Percentiles rank a stretch among this genome's conserved stretches.
Conservation (phyloP, 1,140 invertebrate species). For the Micrasema minimum region DNA sequence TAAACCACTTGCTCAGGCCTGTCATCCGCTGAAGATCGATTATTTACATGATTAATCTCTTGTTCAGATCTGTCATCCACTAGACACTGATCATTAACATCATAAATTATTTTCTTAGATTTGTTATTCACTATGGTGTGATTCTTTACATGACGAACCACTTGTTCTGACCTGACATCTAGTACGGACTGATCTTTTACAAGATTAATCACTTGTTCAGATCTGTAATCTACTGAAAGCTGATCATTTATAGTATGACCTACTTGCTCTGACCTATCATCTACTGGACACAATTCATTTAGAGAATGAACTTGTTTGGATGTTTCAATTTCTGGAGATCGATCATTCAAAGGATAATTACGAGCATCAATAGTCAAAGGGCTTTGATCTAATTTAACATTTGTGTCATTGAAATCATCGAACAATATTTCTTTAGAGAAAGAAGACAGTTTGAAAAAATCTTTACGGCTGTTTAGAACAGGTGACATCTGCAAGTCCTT, state of each 20-base stretch:
- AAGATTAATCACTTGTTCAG: not conserved
- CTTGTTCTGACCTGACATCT: too few relatives aligned
- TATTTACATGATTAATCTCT: not conserved
- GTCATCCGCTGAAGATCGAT: not conserved
- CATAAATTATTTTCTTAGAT: too few relatives aligned
- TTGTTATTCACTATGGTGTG: not conserved
- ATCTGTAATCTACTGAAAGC: not conserved
- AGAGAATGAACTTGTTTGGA: too few relatives aligned
- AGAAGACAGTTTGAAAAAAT: constrained; percentile 46
- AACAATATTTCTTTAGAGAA: constrained; percentile 50
- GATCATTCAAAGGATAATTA: not conserved
- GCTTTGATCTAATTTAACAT: constrained; percentile 13
- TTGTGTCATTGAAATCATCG: constrained; percentile 33
- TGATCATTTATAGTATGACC: not conserved
- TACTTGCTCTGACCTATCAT: not conserved
- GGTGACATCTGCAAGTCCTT: constrained; percentile 48
- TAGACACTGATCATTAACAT: too few relatives aligned
- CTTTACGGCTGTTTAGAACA: constrained; percentile 37
- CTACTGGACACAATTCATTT: not conserved
- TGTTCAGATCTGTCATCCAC: not conserved
- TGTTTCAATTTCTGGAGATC: not conserved
- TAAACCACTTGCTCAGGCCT: too few relatives aligned
- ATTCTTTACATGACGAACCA: not conserved
- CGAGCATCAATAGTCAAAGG: constrained; percentile 4
- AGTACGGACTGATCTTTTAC: too few relatives aligned